phyloP scores from a whole-genome alignment of 2,113 vertebrate species.

The Rhinichthys klamathensis region DNA sequence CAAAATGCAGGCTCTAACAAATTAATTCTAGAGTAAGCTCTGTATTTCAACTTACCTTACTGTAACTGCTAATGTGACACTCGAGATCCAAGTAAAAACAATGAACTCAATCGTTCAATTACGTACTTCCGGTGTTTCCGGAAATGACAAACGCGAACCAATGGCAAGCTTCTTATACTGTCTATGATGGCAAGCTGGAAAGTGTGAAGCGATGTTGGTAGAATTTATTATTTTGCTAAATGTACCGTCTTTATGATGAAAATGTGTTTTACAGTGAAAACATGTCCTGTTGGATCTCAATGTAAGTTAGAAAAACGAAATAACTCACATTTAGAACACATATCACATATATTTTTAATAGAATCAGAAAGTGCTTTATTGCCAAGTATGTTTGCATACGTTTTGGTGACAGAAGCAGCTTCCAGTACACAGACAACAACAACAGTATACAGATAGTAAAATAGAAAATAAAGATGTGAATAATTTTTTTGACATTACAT shows the following conservation, averaged over 20 bases:
- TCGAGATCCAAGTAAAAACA: constrained; percentile 19
- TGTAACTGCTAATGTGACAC: not conserved
- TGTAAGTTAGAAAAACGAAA: not conserved
- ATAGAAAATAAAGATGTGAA: too few species aligned
- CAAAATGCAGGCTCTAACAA: not conserved
- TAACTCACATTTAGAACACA: too few species aligned
- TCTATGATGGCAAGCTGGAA: not conserved
- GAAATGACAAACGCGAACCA: not conserved
- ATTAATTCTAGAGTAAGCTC: not conserved
- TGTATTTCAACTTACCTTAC: constrained; percentile 6
- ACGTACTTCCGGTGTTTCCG: constrained; percentile 42
- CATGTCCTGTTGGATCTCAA: not conserved
- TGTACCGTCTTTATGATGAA: not conserved
- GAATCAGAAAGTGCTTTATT: too few species aligned
- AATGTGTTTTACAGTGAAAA: not conserved
- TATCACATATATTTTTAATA: too few species aligned
- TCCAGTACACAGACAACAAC: too few species aligned
- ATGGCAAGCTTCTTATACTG: not conserved
- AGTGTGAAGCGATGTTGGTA: not conserved
- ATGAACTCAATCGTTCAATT: not conserved
- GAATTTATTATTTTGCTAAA: not conserved
- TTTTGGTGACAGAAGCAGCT: too few species aligned
- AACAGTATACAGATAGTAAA: too few species aligned
- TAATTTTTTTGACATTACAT: too few species aligned
- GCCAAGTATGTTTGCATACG: too few species aligned